Base-by-base conservation (phyloP, 2,888 invertebrate genomes). In the Rhingia rostrata region DNA sequence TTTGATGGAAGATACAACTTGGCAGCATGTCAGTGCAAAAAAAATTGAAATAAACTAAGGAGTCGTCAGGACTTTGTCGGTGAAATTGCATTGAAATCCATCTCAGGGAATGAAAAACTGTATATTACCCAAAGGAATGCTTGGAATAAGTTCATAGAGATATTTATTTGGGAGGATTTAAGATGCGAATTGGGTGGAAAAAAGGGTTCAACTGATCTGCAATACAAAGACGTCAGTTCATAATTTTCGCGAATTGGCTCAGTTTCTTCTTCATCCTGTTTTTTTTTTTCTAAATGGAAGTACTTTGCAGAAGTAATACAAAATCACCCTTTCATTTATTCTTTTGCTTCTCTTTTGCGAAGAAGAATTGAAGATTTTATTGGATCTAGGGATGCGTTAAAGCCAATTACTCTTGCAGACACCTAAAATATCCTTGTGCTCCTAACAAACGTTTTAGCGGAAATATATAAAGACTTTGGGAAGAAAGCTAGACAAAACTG, bases 21-120 rank as follows among this genome's bases (percentile, higher is more conserved):
- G 56, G 56, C 69, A 69, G 47, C 56, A 58, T 37, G 69, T 69
- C 69, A 58, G 69, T 30, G 47, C n/a, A n/a, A 58, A 69, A 47
- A 41, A 37, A 53, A 35, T 53, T 35, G 33, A 56, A 56, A 37
- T 41, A 61, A 61, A 51, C 66, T 53, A 41, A 66, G 51, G 41
- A 53, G 54, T 47, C 56, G 54, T 47, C 56, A 47, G 56, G 45
- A 10, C 37, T 45, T 37, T 43, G n/a, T 56, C 22, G 2, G n/a
- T 5, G 30, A 47, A 47, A 69, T 69, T 69, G 69, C 56, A 37
- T 47, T 45, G 37, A 32, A 56, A 69, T 69, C 47, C 37, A 47
- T 69, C 47, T 69, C 3, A 30, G 47, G 47, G 56, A 58, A 58
- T 69, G 47, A 6, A 37, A 56, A 33, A 58, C 47, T 69, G 30